Evolutionary conservation across 2,888 invertebrate genomes (phyloP).

Genomic region (Steinernema hermaphroditum): DNA sequence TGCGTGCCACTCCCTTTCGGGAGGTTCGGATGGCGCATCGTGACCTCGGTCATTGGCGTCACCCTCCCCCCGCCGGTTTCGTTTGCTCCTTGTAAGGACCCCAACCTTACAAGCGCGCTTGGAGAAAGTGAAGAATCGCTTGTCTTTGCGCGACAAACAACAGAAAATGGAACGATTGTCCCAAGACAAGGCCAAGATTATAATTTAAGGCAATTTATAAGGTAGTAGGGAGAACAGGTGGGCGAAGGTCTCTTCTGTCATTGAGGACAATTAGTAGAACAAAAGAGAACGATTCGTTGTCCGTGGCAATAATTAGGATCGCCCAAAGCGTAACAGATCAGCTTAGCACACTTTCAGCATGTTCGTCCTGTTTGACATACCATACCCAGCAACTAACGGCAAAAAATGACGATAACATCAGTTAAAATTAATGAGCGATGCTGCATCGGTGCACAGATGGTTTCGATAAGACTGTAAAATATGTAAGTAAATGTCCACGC

Average conservation of each 20-base stretch:
- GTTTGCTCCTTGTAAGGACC: background rate
- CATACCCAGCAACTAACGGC: too few relatives aligned
- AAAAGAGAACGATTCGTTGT: background rate
- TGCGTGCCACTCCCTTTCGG: slow-evolving; percentile 23
- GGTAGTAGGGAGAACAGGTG: slow-evolving; percentile 22
- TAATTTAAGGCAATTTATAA: slow-evolving; percentile 29
- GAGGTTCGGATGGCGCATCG: background rate
- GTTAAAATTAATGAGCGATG: slow-evolving; percentile 7
- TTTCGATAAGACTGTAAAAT: background rate
- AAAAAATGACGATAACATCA: background rate
- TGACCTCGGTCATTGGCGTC: slow-evolving; percentile 6
- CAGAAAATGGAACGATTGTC: slow-evolving; percentile 26
- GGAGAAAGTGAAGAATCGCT: background rate
- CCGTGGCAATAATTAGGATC: background rate
- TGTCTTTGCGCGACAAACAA: slow-evolving; percentile 16
- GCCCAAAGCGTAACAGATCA: background rate
- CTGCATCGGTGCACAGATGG: background rate
- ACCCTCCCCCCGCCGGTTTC: background rate
- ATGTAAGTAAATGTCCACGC: background rate
- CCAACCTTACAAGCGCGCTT: background rate
- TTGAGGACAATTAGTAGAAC: slow-evolving; percentile 24
- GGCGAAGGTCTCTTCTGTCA: slow-evolving; percentile 22
- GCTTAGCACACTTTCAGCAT: background rate
- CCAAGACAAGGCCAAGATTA: slow-evolving; percentile 29
- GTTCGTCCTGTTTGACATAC: too few relatives aligned